A percentile compares a stretch with the other conserved stretches of the same genome.
Evolutionary conservation across 2,113 vertebrate species (phyloP).

Genomic region (Gallinago undulata): DNA sequence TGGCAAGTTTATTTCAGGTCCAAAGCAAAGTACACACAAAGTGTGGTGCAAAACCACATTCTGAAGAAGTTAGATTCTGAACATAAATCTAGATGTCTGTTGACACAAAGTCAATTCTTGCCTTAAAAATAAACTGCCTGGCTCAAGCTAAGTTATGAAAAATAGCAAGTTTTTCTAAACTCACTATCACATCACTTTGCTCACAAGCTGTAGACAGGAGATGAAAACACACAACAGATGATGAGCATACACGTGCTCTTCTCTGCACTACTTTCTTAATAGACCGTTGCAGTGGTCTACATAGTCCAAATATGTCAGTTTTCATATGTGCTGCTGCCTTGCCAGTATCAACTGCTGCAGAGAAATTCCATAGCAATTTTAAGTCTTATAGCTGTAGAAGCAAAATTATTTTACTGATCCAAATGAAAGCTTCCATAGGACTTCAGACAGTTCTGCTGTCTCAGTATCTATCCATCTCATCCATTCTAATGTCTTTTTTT

Average conservation of each 20-base stretch:
- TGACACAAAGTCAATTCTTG: conserved; percentile 54
- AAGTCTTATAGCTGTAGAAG: not conserved
- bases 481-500: not conserved
- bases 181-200: not conserved
- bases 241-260: not conserved
- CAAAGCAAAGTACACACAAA: not conserved
- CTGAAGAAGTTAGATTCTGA: conserved; percentile 11
- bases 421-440: not conserved
- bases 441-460: not conserved
- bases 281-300: not conserved
- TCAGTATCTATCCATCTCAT: not conserved
- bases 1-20: not conserved
- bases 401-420: not conserved
- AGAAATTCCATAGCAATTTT: not conserved
- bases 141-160: conserved; percentile 31
- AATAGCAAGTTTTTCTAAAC: not conserved
- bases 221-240: not conserved
- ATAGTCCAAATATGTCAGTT: not conserved
- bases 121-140: conserved; percentile 42
- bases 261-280: not conserved
- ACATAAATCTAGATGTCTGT: conserved; percentile 13
- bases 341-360: not conserved
- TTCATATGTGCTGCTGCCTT: not conserved
- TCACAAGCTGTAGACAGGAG: not conserved
- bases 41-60: not conserved